Evolutionary conservation across 2,888 invertebrate species (phyloP), one percentile per base, ranked within the genome.

Genomic region (Chaitophorus viminalis): DNA sequence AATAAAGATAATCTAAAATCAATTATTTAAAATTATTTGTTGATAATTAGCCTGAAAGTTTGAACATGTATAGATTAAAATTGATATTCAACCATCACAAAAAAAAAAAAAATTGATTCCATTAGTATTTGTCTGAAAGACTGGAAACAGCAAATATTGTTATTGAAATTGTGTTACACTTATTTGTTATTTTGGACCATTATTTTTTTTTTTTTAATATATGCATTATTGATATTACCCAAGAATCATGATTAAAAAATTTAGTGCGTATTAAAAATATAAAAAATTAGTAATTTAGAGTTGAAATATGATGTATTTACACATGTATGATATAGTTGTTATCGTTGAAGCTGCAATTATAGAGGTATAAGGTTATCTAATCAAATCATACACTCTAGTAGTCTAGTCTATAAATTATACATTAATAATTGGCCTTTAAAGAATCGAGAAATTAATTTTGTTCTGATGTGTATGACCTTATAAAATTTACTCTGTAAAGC

Each of bases 281-380:
- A 17, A 46, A 75, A 75, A 46, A 74, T 29, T 29, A 36, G n/a
- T 39, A 39, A 39, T 75, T 29, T 9, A 39, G 14, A 46, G n/a
- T 39, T 74, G 1, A 39, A 74, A 36, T 74, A 74, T 36, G 6
- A 60, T 25, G 25, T 21, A 54, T 18, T 1, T 54, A 54, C 6
- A 74, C 6, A 39, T 74, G 39, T 14, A 25, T 36, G 9, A 8
- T 75, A 75, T n/a, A 29, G n/a, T n/a, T 46, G 46, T 76, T 46
- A 52, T 52, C 52, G 76, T 33, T 31, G 29, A 82, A 72, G 33
- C 31, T 29, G 54, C 72, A 72, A 72, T 82, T 72, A 82, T 82
- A 54, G 52, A 82, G 72, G n/a, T 82, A 60, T 82, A 72, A 79
- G 70, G 82, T 82, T 82, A 72, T 72, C 33, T 72, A 82, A 82